Conservation (phyloP, 2,113 vertebrate species). For the Gasterosteus nipponicus region DNA sequence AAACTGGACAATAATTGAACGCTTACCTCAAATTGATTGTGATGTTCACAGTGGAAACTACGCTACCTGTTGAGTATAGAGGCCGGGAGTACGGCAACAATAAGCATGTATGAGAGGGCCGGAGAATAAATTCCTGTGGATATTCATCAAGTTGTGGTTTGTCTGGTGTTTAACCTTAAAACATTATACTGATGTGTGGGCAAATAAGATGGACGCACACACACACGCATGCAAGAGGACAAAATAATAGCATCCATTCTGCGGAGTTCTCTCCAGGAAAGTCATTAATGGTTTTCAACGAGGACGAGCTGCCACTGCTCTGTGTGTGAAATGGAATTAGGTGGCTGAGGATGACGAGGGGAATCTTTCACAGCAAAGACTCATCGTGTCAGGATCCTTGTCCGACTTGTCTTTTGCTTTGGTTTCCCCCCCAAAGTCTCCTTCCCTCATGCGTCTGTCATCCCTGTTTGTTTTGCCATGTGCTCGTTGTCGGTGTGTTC, state of each 20-base stretch:
- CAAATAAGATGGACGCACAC: constrained; percentile 51
- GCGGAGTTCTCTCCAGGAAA: constrained; percentile 61
- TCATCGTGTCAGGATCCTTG: constrained; percentile 24
- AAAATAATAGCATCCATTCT: constrained; percentile 60
- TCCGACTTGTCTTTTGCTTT: too few species aligned
- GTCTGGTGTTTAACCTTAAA: too few species aligned
- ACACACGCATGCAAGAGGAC: constrained; percentile 16
- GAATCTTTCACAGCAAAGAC: constrained; percentile 63
- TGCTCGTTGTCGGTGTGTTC: too few species aligned
- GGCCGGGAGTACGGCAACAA: too few species aligned
- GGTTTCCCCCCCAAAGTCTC: too few species aligned
- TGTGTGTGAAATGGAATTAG: constrained; percentile 69
- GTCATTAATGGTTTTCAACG: constrained; percentile 69
- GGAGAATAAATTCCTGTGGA: too few species aligned
- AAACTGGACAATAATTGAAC: constrained; percentile 51
- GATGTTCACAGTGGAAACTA: too few species aligned
- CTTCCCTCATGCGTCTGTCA: too few species aligned
- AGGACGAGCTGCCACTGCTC: constrained; percentile 63
- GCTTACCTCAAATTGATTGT: constrained; percentile 38
- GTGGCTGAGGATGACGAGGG: constrained; percentile 66
- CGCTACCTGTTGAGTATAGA: too few species aligned
- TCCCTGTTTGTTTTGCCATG: too few species aligned
- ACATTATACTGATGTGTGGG: constrained; percentile 27
- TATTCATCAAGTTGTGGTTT: too few species aligned
- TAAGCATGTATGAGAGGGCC: too few species aligned